Conservation (phyloP, 2,113 vertebrate genomes). For the Morone saxatilis region DNA sequence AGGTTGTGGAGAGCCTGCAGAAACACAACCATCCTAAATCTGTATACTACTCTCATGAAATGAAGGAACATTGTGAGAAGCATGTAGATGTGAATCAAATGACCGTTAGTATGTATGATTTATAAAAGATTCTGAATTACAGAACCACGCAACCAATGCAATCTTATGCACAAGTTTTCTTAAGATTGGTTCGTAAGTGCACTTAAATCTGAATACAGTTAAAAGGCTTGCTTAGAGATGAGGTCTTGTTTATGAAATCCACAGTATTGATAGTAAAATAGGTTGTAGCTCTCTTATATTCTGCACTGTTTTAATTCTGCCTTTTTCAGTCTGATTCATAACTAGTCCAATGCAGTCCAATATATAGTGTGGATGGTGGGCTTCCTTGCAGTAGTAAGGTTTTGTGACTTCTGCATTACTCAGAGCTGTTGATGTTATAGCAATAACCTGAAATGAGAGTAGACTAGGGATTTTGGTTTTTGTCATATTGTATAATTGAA, state of each 20-base stretch:
- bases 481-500: neutral
- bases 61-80: constrained; percentile 5
- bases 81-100: neutral
- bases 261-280: neutral
- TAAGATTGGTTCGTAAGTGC: neutral
- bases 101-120: neutral
- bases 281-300: neutral
- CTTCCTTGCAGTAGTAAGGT: neutral
- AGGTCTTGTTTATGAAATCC: neutral
- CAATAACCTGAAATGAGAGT: neutral
- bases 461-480: neutral
- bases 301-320: neutral
- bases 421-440: neutral
- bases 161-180: neutral
- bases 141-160: neutral
- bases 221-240: neutral
- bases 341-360: neutral
- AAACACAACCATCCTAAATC: neutral
- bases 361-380: neutral
- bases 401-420: constrained; percentile 2
- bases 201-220: constrained; percentile 31
- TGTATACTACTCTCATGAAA: neutral
- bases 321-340: neutral
- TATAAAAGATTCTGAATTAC: neutral
- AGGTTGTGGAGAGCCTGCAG: neutral